Conservation (phyloP, 1,140 invertebrate species). For the Chionoecetes opilio region DNA sequence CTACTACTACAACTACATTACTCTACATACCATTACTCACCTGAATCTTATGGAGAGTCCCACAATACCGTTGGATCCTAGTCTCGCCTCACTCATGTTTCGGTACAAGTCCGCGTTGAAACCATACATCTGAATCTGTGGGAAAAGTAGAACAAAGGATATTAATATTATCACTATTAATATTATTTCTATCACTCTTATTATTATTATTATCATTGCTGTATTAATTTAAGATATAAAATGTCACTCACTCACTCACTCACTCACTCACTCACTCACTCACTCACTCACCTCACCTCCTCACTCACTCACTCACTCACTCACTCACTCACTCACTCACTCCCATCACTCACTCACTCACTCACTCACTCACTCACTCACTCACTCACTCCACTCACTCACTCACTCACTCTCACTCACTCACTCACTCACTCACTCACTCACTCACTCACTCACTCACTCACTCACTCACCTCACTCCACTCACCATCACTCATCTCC, state of each 20-base stretch:
- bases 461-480: too few relatives aligned
- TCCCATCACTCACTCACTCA: too few relatives aligned
- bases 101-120: slow-evolving; percentile 98
- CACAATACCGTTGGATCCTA: slow-evolving; percentile 96
- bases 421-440: too few relatives aligned
- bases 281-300: not conserved
- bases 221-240: too few relatives aligned
- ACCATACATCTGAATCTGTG: slow-evolving; percentile 96
- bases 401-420: too few relatives aligned
- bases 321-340: too few relatives aligned
- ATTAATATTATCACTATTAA: not conserved
- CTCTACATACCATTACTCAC: slow-evolving; percentile 85
- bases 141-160: not conserved
- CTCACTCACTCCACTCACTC: too few relatives aligned
- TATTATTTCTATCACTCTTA: not conserved
- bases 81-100: slow-evolving; percentile 98
- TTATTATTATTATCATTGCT: not conserved
- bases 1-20: not conserved
- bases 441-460: too few relatives aligned
- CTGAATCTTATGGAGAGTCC: slow-evolving; percentile 98
- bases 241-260: not conserved
- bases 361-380: too few relatives aligned
- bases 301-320: not conserved
- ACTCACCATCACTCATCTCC: too few relatives aligned
- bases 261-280: slow-evolving; percentile 23